Percentiles rank a stretch among this genome's conserved stretches.
phyloP scores from a whole-genome alignment of 2,888 invertebrate species.

The Mechanitis messenoides region DNA sequence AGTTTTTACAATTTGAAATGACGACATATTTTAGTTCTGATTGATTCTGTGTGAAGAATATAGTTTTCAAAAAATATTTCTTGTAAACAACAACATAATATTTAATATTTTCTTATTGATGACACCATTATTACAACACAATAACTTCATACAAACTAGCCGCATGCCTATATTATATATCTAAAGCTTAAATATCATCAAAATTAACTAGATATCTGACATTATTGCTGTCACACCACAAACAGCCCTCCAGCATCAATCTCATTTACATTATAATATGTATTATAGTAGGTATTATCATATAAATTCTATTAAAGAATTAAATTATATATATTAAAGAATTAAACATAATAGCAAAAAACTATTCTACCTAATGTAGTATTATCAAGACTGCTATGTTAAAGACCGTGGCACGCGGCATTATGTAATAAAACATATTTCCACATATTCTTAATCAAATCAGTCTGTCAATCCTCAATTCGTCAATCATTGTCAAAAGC shows the following conservation, averaged over 20 bases:
- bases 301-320: too few species aligned
- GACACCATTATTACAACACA: too few species aligned
- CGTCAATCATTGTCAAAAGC: constrained; percentile 48
- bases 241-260: constrained; percentile 38
- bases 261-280: constrained; percentile 39
- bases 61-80: constrained; percentile 5
- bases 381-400: constrained; percentile 14
- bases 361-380: constrained; percentile 15
- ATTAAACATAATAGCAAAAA: constrained; percentile 5
- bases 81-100: constrained; percentile 6
- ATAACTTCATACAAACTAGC: constrained; percentile 20
- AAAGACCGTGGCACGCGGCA: constrained; percentile 62
- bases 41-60: not conserved
- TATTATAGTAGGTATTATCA: constrained; percentile 33
- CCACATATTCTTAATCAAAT: constrained; percentile 55
- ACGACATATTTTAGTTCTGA: not conserved
- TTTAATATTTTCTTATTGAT: too few species aligned
- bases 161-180: constrained; percentile 37
- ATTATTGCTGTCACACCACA: constrained; percentile 42
- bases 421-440: constrained; percentile 44
- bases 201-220: constrained; percentile 26
- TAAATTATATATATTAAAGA: constrained; percentile 26
- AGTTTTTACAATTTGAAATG: too few species aligned
- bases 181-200: constrained; percentile 27
- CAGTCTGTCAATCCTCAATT: constrained; percentile 66